Base-by-base conservation (phyloP, 2,888 invertebrate species). In the Pristionchus entomophagus region DNA sequence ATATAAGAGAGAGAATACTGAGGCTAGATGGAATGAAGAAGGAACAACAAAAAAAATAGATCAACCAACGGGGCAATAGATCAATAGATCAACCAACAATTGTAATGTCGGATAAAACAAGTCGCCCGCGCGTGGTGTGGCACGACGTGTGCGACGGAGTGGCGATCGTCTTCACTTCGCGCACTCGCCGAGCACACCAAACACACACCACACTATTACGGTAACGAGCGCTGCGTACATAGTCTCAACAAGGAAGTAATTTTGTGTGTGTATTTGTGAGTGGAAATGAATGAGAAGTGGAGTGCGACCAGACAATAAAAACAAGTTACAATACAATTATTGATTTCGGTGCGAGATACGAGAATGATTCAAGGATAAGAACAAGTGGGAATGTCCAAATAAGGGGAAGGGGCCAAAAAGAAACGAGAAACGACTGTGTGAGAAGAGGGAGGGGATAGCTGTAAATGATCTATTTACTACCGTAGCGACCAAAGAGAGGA, bases 111-210 rank as follows among this genome's bases (percentile, higher is more conserved):
- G 22, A 10, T 19, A 73, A 38, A 73, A 73, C 73, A 73, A 73
- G 19, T 19, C 35, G 65, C 5, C 35, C 32, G 22, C 65, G 65
- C 22, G 45, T n/a, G 73, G n/a, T 41, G 73, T 14, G 73, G 41
- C 26, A 41, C 26, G 45, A n/a, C n/a, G 73, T 6, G 73, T 73
- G 69, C 35, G 35, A 26, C 41, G 73, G 10, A 73, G 73, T 12
- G 73, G 73, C 73, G 73, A 73, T 45, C 73, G 73, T 73, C 73
- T 73, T 2, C 73, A 73, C 73, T 73, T 2, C 73, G 45, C 41
- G 22, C 73, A n/a, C 41, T 12, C 73, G 12, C 73, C 41, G 26
- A 4, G 22, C 73, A 65, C 65, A 73, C 73, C 35, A 59, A 29
- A 17, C 62, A 4, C 32, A 29, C 35, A 29, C 62, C 35, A 65